These are phyloP conservation scores for Gryon sp. DNA, from an alignment of 1,140 invertebrate genomes.

Conservation along the genomic window DNA sequence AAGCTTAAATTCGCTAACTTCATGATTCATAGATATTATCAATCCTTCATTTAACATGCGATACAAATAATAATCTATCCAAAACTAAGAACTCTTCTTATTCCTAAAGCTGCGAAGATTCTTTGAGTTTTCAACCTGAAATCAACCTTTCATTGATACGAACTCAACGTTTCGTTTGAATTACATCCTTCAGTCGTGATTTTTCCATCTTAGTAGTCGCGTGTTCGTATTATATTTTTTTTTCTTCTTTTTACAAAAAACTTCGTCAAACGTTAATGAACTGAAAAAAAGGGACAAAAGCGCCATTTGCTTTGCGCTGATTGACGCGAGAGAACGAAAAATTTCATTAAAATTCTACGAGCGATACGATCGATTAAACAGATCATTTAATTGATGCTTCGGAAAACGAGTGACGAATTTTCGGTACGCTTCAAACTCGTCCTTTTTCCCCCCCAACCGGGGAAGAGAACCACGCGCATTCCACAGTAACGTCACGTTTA, in stretches of 20 bases:
- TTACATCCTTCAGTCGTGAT: too few relatives aligned
- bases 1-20: too few relatives aligned
- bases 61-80: too few relatives aligned
- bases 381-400: conserved; percentile 23
- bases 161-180: too few relatives aligned
- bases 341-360: conserved; percentile 28
- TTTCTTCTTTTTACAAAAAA: not conserved
- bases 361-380: conserved; percentile 22
- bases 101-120: too few relatives aligned
- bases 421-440: not conserved
- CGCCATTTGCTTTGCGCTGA: not conserved
- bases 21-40: too few relatives aligned
- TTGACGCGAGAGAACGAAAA: not conserved
- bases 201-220: too few relatives aligned
- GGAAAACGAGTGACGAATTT: conserved; percentile 1
- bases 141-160: too few relatives aligned
- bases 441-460: not conserved
- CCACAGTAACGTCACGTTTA: conserved; percentile 23
- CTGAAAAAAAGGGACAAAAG: not conserved
- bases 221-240: too few relatives aligned
- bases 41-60: too few relatives aligned
- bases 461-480: not conserved
- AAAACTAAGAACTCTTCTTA: too few relatives aligned
- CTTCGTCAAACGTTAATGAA: conserved; percentile 21
- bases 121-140: too few relatives aligned